Evolutionary conservation across 2,888 invertebrate genomes (phyloP).

Genomic region (Drosophila pullipes): DNA sequence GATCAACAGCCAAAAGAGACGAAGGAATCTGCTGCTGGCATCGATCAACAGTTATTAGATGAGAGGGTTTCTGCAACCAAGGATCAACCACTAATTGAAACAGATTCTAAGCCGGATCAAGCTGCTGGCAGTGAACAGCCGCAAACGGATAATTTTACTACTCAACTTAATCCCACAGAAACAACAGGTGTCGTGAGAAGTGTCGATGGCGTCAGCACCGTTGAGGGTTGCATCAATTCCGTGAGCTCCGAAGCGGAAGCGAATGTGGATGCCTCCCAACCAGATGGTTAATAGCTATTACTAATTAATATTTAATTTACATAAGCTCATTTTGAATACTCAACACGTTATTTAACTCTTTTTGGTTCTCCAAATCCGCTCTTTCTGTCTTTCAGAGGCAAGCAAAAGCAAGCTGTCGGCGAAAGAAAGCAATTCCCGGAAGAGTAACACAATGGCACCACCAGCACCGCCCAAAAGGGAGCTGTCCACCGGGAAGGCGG

Average conservation of each 20-base stretch:
- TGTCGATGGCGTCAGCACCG: constrained; percentile 10
- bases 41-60: background rate
- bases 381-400: constrained; percentile 20
- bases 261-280: constrained; percentile 42
- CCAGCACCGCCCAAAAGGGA: constrained; percentile 35
- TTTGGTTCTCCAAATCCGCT: constrained; percentile 5
- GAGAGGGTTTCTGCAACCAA: background rate
- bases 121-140: background rate
- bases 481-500: constrained; percentile 2
- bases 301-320: constrained; percentile 22
- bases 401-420: constrained; percentile 12
- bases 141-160: background rate
- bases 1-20: background rate
- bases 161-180: constrained; percentile 26
- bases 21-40: background rate
- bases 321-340: background rate
- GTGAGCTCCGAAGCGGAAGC: constrained; percentile 16
- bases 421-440: constrained; percentile 1
- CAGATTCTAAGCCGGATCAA: background rate
- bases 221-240: constrained; percentile 1
- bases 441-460: constrained; percentile 36
- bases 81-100: background rate
- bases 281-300: constrained; percentile 70
- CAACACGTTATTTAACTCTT: constrained; percentile 3
- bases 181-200: constrained; percentile 66